A percentile compares a stretch with the other conserved stretches of the same genome.
Evolutionary conservation across 2,797 vertebrate genomes (phyloP).

Genomic region (Tokudaia muenninki): DNA sequence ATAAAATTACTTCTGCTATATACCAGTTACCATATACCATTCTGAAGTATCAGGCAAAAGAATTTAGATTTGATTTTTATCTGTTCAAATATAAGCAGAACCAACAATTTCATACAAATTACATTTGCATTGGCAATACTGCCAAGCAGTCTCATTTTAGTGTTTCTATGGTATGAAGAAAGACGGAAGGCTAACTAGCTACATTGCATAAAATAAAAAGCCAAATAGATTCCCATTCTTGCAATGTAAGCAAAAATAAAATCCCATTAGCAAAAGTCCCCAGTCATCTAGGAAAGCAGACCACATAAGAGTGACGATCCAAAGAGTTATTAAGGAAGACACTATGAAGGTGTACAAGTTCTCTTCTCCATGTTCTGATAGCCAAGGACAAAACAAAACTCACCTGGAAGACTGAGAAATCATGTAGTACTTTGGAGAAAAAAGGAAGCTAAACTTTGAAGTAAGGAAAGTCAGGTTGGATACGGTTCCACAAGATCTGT

Average conservation of each 20-base stretch:
- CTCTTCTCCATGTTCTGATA: background rate
- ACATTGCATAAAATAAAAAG: background rate
- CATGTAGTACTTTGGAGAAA: background rate
- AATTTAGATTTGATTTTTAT: slow-evolving; percentile 45
- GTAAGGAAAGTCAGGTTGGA: slow-evolving; percentile 46
- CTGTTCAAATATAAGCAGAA: slow-evolving; percentile 56
- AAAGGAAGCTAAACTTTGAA: background rate
- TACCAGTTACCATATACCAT: background rate
- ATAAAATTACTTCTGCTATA: background rate
- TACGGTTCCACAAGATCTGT: slow-evolving; percentile 23
- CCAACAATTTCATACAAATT: background rate
- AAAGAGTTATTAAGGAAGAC: slow-evolving; percentile 33
- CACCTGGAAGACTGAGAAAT: slow-evolving; percentile 37
- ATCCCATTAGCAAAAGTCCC: background rate
- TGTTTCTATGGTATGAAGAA: background rate
- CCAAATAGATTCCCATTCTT: background rate
- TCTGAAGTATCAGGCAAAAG: slow-evolving; percentile 1
- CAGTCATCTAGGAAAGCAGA: background rate
- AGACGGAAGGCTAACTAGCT: background rate
- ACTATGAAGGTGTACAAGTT: background rate
- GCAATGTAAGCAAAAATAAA: slow-evolving; percentile 42
- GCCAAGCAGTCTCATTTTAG: slow-evolving; percentile 5
- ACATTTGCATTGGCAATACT: background rate
- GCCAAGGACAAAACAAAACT: slow-evolving; percentile 43
- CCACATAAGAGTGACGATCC: background rate